A percentile compares a stretch with the other conserved stretches of the same genome.
Conservation (phyloP, 1,140 invertebrate species). For the Drosophila athabasca region DNA sequence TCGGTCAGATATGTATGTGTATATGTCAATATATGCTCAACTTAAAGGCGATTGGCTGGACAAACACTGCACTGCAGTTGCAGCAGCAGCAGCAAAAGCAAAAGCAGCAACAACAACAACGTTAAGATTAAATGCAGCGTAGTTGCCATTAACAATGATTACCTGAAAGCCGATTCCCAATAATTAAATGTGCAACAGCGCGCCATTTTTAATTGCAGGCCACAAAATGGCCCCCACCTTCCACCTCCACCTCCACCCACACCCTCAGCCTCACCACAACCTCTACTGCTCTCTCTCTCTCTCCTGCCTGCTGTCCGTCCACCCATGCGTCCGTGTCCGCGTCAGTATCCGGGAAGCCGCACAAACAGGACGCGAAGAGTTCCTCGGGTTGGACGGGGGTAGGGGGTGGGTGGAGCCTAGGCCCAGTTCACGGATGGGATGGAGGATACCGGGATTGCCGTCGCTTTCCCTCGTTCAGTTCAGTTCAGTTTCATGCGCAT, state of each 20-base stretch:
- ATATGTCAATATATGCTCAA: slow-evolving; percentile 41
- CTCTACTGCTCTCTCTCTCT: neutral
- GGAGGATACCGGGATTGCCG: too few species aligned
- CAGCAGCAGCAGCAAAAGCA: neutral
- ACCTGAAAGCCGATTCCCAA: slow-evolving; percentile 81
- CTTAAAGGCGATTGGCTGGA: slow-evolving; percentile 52
- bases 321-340: neutral
- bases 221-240: slow-evolving; percentile 60
- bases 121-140: slow-evolving; percentile 78
- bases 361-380: too few species aligned
- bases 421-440: too few species aligned
- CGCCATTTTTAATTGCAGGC: slow-evolving; percentile 80
- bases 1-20: slow-evolving; percentile 25
- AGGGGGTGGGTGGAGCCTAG: too few species aligned
- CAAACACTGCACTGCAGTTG: slow-evolving; percentile 1
- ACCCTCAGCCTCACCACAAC: neutral
- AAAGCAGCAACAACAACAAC: slow-evolving; percentile 23
- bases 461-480: neutral
- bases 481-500: slow-evolving; percentile 56
- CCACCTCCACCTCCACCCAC: slow-evolving; percentile 28
- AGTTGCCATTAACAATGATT: slow-evolving; percentile 81
- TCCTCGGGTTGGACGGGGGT: neutral
- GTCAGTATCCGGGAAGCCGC: slow-evolving; percentile 8
- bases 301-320: too few species aligned
- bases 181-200: slow-evolving; percentile 82